Evolutionary conservation across 2,888 invertebrate genomes (phyloP), one percentile per base, ranked within the genome.

Genomic region (Chalcosyrphus nemorum): DNA sequence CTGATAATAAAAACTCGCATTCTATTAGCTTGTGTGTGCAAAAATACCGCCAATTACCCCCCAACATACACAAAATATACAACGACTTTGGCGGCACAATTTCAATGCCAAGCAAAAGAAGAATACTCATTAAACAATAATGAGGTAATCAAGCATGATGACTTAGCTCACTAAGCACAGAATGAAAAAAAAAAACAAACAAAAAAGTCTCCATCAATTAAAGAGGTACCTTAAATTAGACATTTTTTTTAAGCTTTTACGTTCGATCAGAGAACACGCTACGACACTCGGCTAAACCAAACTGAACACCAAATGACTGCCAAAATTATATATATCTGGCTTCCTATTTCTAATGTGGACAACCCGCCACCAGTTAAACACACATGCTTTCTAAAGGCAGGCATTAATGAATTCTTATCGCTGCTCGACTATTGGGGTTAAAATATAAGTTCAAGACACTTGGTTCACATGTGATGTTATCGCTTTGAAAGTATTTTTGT

Each of bases 141-240:
- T 75, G 70, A 81, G 76, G 32, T 81, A 81, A 81, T 81, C 75
- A 76, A 32, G 13, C 21, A 66, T 2, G 11, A 61, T 57, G 43
- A n/a, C 32, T 70, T 15, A 29, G 29, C 32, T 32, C 45, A 41
- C 6, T 21, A 38, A 11, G 24, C 24, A 24, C 3, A 24, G n/a
- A n/a, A n/a, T n/a, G n/a, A n/a, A n/a, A n/a, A n/a, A n/a, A 47
- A 38, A n/a, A n/a, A n/a, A n/a, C n/a, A n/a, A n/a, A n/a, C n/a
- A 29, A 32, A 50, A 52, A 71, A 76, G 50, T 65, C 43, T 65
- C 19, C 32, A 57, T 66, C 52, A 66, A 71, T 81, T 71, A 54
- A 47, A 70, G 47, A 59, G 63, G 15, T 68, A 45, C 35, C 57
- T 65, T 21, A 71, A 81, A 56, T 47, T 56, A 66, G 29, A 80